Evolutionary conservation across 2,888 invertebrate genomes (phyloP).

Genomic region (Dione vanillae): DNA sequence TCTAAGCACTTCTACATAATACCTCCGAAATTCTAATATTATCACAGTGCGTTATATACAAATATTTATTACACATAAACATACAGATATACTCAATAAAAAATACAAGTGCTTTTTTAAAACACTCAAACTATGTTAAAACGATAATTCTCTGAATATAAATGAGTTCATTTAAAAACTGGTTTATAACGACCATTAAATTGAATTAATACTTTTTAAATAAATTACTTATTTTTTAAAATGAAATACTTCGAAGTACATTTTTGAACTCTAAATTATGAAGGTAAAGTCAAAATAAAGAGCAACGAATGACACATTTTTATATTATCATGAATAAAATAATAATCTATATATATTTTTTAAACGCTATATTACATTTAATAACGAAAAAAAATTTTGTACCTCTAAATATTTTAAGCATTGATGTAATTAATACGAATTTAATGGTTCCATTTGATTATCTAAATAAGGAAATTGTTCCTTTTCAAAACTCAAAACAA

Average conservation of each 20-base stretch:
- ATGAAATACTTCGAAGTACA: neutral
- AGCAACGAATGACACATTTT: no score
- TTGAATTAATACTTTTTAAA: neutral
- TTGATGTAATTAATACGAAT: neutral
- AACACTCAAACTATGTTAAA: neutral
- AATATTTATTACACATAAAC: neutral
- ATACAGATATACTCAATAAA: neutral
- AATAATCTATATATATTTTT: no score
- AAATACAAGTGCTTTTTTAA: neutral
- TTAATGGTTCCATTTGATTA: constrained; percentile 8
- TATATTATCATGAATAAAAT: no score
- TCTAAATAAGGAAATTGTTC: neutral
- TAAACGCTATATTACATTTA: no score
- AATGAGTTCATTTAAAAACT: constrained; percentile 19
- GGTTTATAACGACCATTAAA: constrained; percentile 10
- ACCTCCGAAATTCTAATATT: constrained; percentile 1
- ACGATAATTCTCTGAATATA: constrained; percentile 3
- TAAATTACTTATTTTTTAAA: neutral
- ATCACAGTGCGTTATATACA: neutral
- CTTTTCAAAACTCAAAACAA: neutral
- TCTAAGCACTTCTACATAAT: constrained; percentile 3
- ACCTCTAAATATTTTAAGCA: no score
- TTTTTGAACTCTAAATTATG: no score
- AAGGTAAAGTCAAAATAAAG: no score
- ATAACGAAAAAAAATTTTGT: no score